Evolutionary conservation across 2,113 vertebrate genomes (phyloP), one percentile per base, ranked within the genome.

Genomic region (Crotalus tigris): DNA sequence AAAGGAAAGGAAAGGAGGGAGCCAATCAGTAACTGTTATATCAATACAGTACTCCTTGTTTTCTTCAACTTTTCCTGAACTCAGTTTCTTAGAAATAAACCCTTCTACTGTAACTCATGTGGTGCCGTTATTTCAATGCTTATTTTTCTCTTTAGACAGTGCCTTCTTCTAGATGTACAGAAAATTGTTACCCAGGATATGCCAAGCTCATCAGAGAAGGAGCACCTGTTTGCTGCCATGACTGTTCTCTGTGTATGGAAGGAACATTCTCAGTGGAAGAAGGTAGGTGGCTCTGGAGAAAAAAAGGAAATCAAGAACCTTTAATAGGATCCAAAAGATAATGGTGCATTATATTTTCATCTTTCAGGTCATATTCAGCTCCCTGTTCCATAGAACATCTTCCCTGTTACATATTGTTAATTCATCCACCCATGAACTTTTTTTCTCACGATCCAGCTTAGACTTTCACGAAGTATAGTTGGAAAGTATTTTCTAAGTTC

Each of bases 361-460:
- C 29, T n/a, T 69, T 69, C n/a, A 69, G 13, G 1, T 2, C 4
- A 69, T n/a, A 33, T 33, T 33, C 64, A 75, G 13, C 13, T 75
- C 12, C 5, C 2, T 17, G 2, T 75, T 2, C 61, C n/a, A 75
- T 17, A 75, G 64, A 13, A 75, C n/a, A 0, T 15, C 64, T 6
- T 69, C 29, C 29, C 12, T 33, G 33, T 75, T 75, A 17, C 13
- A n/a, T 5, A 33, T 15, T 69, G 64, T 15, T 69, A 4, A 57
- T 19, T 57, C 19, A n/a, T 69, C 29, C 29, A 12, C 2, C 12
- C 11, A 69, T 69, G 64, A 33, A 0, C 33, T 33, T 33, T 3
- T 75, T 33, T 33, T n/a, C 29, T n/a, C 12, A n/a, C 0, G 0
- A 5, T 69, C 29, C 61, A 13, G n/a, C 0, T 13, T n/a, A n/a